Conservation (phyloP, 2,888 invertebrate genomes). For the Hipparchia semele region DNA sequence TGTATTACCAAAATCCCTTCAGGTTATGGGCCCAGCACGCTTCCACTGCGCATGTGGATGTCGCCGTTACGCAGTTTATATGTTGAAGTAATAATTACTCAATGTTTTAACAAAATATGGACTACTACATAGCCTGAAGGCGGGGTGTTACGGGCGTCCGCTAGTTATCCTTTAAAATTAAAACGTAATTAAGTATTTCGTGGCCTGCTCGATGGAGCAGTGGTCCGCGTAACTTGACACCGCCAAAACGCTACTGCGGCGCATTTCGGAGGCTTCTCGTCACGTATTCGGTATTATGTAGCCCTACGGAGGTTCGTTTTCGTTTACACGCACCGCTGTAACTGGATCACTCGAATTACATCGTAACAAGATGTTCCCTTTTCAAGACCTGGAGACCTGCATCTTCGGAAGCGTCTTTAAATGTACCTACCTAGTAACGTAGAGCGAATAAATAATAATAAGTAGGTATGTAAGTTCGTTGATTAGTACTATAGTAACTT, state of each 20-base stretch:
- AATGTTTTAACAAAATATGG: too few species aligned
- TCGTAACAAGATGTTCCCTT: slow-evolving; percentile 37
- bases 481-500: too few species aligned
- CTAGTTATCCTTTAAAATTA: neutral
- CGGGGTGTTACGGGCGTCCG: too few species aligned
- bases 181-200: slow-evolving; percentile 20
- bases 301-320: slow-evolving; percentile 68
- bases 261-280: slow-evolving; percentile 75
- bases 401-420: neutral
- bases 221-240: slow-evolving; percentile 63
- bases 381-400: slow-evolving; percentile 17
- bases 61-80: too few species aligned
- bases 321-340: slow-evolving; percentile 70
- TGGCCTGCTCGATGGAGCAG: slow-evolving; percentile 35
- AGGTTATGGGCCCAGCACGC: slow-evolving; percentile 90
- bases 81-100: too few species aligned
- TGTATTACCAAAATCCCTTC: too few species aligned
- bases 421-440: too few species aligned
- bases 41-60: slow-evolving; percentile 86
- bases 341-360: slow-evolving; percentile 51
- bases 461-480: too few species aligned
- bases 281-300: slow-evolving; percentile 54
- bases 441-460: too few species aligned
- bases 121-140: too few species aligned
- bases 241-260: slow-evolving; percentile 75